Base-by-base conservation (phyloP, 2,888 invertebrate species). In the Agrypnus murinus region DNA sequence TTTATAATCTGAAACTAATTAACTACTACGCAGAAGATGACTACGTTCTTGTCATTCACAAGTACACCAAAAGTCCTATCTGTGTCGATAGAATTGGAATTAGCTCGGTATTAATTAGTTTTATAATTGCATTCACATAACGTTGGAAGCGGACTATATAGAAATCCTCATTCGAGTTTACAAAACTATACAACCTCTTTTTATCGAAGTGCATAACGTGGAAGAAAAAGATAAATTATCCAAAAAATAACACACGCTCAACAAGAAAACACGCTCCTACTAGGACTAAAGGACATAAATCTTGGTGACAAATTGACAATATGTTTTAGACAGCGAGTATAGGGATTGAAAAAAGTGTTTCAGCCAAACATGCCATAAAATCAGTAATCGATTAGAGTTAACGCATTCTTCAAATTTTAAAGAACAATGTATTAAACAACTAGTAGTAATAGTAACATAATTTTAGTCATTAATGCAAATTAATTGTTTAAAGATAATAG, bases 171-270 rank as follows among this genome's bases (percentile, higher is more conserved):
- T 32, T 36, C 15, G 14, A 55, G 38, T 55, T 55, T 55, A 55
- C 38, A 55, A 34, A 36, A 8, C 55, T 12, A 36, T 55, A 10
- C 38, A 17, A 55, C 8, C 32, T 55, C 36, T 55, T 55, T 55
- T n/a, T 40, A 17, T 36, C 7, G 81, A 81, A 81, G 81, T 82
- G 79, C 80, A 81, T 78, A 77, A 77, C 76, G 79, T 75, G 80
- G 79, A 81, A 78, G 78, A 77, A 81, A 81, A 81, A 83, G 82
- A 83, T 82, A 83, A 82, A 83, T 84, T 82, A 81, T 81, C 80
- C 74, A 79, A 81, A 81, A 81, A 81, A 81, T 79, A 81, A 78
- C 80, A 80, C 78, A 77, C 72, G 77, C 76, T 74, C 74, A 65
- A 70, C 72, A 68, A 65, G 74, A 74, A 46, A 69, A 59, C 58